Conservation (phyloP, 2,888 invertebrate species). For the Drosophila cognata region DNA sequence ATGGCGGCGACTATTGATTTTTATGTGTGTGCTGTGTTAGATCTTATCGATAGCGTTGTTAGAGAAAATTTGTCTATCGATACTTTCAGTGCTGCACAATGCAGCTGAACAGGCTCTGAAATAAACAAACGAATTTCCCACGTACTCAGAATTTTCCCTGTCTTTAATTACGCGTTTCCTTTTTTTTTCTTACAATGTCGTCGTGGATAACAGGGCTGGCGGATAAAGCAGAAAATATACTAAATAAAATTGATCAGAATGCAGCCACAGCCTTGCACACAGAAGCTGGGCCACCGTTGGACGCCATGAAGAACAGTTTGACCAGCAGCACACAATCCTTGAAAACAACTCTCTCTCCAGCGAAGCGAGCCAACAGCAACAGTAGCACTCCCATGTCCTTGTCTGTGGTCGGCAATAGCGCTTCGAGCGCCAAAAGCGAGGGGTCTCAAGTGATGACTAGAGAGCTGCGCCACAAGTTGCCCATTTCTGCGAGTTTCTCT, state of each 20-base stretch:
- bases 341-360: slow-evolving; percentile 72
- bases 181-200: slow-evolving; percentile 85
- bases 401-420: slow-evolving; percentile 42
- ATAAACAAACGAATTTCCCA: slow-evolving; percentile 55
- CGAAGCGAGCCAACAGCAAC: slow-evolving; percentile 34
- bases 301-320: slow-evolving; percentile 63
- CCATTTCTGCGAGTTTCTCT: slow-evolving; percentile 57
- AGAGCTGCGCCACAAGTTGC: slow-evolving; percentile 55
- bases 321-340: slow-evolving; percentile 74
- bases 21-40: slow-evolving; percentile 42
- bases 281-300: slow-evolving; percentile 52
- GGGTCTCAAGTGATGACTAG: slow-evolving; percentile 40
- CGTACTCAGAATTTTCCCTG: slow-evolving; percentile 36
- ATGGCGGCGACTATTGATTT: slow-evolving; percentile 78
- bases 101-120: slow-evolving; percentile 12
- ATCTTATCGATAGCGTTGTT: slow-evolving; percentile 30
- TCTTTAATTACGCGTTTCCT: slow-evolving; percentile 9
- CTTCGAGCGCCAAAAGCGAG: slow-evolving; percentile 63
- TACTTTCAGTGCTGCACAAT: slow-evolving; percentile 17
- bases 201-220: slow-evolving; percentile 91
- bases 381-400: slow-evolving; percentile 43
- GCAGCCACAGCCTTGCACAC: slow-evolving; percentile 88
- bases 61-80: slow-evolving; percentile 21
- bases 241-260: slow-evolving; percentile 91
- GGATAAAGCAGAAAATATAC: slow-evolving; percentile 90